Conservation (phyloP, 2,888 invertebrate species). For the Epinotia ramella region DNA sequence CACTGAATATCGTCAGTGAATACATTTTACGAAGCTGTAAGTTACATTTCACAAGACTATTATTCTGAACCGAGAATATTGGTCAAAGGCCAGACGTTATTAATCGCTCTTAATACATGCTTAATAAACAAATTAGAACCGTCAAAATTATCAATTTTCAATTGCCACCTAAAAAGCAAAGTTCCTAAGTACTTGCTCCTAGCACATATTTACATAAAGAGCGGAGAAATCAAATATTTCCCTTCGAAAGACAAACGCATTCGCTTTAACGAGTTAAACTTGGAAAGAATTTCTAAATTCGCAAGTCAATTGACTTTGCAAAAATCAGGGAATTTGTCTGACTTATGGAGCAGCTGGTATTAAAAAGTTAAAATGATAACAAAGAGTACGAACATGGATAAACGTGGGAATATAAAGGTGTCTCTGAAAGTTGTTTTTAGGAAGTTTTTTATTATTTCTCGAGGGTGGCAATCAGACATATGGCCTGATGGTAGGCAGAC, state of each 20-base stretch:
- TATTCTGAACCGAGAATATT: no score
- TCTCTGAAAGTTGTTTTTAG: no score
- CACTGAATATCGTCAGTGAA: no score
- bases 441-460: no score
- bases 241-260: constrained; percentile 55
- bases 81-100: no score
- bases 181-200: constrained; percentile 43
- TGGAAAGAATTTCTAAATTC: constrained; percentile 53
- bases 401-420: background rate
- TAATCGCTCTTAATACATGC: no score
- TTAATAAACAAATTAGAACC: background rate
- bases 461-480: no score
- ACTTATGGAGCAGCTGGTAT: constrained; percentile 22
- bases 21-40: no score
- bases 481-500: no score
- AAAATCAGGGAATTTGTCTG: constrained; percentile 45
- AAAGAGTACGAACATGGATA: constrained; percentile 3
- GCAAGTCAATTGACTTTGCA: constrained; percentile 50
- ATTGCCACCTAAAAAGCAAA: constrained; percentile 15
- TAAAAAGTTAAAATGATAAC: constrained; percentile 29
- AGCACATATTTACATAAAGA: constrained; percentile 52
- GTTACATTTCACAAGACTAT: no score
- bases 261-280: constrained; percentile 54
- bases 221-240: constrained; percentile 58
- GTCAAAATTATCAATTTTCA: constrained; percentile 12